These are phyloP conservation scores for Synchiropus splendidus DNA, from an alignment of 2,113 vertebrate genomes.

Conservation along the genomic window DNA sequence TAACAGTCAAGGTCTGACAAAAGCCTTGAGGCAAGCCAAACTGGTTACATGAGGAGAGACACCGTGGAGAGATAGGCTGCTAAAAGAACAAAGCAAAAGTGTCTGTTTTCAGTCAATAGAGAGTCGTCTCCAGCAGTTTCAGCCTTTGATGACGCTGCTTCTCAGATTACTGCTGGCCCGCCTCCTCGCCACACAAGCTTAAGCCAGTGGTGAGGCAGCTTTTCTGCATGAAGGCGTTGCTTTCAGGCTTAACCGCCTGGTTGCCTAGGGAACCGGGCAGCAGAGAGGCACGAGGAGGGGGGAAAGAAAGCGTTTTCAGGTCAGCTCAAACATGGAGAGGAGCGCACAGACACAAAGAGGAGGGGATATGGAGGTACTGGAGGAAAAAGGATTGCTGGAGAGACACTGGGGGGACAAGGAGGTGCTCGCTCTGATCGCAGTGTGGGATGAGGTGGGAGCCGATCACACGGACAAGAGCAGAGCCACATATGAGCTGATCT, in stretches of 20 bases:
- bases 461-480: conserved; percentile 76
- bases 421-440: conserved; percentile 76
- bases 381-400: conserved; percentile 41
- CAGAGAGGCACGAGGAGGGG: conserved; percentile 58
- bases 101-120: conserved; percentile 35
- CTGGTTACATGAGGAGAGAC: conserved; percentile 34
- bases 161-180: conserved; percentile 76
- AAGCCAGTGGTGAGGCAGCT: conserved; percentile 89
- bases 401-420: conserved; percentile 68
- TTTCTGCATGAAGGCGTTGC: conserved; percentile 69
- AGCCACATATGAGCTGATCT: conserved; percentile 82
- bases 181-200: conserved; percentile 78
- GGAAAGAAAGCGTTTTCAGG: conserved; percentile 82
- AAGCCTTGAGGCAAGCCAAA: conserved; percentile 36
- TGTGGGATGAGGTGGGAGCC: conserved; percentile 81
- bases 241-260: conserved; percentile 86
- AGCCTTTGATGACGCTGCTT: conserved; percentile 76
- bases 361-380: conserved; percentile 54
- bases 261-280: conserved; percentile 90
- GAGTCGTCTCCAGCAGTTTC: conserved; percentile 50
- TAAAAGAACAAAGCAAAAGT: background rate
- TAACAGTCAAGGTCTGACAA: background rate
- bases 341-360: conserved; percentile 69
- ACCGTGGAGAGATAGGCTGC: background rate
- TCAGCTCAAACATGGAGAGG: conserved; percentile 86